phyloP scores from a whole-genome alignment of 2,797 vertebrate genomes.

The Anguilla pacifica region DNA sequence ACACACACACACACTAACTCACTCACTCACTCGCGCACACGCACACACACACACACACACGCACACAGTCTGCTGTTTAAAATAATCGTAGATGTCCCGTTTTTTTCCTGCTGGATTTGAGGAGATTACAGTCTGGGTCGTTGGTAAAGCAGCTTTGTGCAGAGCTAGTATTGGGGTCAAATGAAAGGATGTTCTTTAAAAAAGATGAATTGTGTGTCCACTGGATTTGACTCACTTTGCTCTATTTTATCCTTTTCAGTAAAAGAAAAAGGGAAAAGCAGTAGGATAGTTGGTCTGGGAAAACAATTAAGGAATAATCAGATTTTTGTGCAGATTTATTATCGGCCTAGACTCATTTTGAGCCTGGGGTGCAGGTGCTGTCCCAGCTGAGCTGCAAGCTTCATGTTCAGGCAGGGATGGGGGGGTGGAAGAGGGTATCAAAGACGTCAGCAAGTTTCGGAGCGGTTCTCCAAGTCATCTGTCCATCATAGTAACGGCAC shows the following conservation, averaged over 20 bases:
- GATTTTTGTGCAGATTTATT: not conserved
- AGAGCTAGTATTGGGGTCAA: conserved; percentile 23
- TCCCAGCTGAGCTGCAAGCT: not conserved
- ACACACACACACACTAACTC: not conserved
- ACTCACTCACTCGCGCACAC: no score
- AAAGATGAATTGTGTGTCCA: not conserved
- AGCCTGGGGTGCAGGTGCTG: not conserved
- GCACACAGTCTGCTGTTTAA: conserved; percentile 5
- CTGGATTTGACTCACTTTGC: not conserved
- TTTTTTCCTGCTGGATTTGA: conserved; percentile 26
- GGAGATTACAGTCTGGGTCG: conserved; percentile 24
- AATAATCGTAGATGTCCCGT: conserved; percentile 12
- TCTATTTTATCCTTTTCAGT: not conserved
- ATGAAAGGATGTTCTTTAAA: not conserved
- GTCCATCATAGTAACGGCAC: no score
- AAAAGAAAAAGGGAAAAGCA: not conserved
- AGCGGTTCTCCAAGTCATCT: not conserved
- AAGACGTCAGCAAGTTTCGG: not conserved
- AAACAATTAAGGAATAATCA: not conserved
- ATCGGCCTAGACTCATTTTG: not conserved
- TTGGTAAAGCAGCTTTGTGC: conserved; percentile 28
- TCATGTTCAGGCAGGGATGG: not conserved
- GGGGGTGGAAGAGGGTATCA: not conserved
- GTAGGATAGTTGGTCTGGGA: not conserved
- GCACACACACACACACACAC: not conserved